Percentiles rank a stretch among this genome's conserved stretches.
Conservation (phyloP, 2,113 vertebrate genomes). For the Amblyornis subalaris region DNA sequence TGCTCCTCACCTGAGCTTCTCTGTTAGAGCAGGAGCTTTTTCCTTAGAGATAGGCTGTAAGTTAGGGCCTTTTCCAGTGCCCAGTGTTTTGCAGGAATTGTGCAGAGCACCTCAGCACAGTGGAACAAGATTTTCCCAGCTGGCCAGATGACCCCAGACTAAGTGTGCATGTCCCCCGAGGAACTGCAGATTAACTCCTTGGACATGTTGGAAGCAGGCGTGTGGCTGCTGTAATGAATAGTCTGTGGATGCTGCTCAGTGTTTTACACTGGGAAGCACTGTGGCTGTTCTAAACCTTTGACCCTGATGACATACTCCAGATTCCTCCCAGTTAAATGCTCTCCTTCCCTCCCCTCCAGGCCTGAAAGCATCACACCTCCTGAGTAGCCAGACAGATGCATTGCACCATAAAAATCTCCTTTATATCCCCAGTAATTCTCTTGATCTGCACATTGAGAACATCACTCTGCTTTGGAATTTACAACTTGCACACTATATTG, state of each 20-base stretch:
- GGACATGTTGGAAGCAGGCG: neutral
- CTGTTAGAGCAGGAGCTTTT: neutral
- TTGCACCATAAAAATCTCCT: neutral
- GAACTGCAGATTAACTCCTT: neutral
- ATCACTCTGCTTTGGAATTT: neutral
- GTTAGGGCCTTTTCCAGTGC: neutral
- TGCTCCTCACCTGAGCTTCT: neutral
- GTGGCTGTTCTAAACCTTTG: slow-evolving; percentile 9
- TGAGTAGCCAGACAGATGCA: neutral
- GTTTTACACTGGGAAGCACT: neutral
- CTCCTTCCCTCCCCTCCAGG: neutral
- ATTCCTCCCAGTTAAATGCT: neutral
- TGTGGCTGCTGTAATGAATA: neutral
- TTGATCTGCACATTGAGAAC: neutral
- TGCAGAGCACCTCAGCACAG: neutral
- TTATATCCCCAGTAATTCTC: neutral
- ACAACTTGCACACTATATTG: neutral
- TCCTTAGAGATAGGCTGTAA: neutral
- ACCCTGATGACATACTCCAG: neutral
- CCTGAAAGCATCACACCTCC: neutral
- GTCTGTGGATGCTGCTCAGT: neutral
- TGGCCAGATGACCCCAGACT: neutral
- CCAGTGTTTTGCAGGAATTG: neutral
- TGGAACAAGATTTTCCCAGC: neutral
- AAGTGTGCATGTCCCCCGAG: neutral